Conservation (phyloP, 2,888 invertebrate species). For the Coleophora deauratella region DNA sequence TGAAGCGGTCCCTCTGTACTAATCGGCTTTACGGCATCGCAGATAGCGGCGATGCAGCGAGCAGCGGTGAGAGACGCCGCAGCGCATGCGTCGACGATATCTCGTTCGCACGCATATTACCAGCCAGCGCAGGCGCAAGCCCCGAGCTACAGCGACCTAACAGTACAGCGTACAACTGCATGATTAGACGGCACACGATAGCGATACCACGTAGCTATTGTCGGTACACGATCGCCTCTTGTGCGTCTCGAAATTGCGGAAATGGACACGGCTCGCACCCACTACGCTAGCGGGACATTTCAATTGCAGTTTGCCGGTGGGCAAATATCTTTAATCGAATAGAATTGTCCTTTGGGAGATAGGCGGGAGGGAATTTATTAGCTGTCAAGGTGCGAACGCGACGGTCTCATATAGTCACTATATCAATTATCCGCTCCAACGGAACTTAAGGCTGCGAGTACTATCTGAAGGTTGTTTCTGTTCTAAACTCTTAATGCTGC, state of each 20-base stretch:
- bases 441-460: neutral
- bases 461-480: too few relatives aligned
- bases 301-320: constrained; percentile 57
- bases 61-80: constrained; percentile 21
- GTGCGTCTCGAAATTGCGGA: constrained; percentile 70
- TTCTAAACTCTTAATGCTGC: neutral
- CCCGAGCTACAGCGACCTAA: constrained; percentile 57
- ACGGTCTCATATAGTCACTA: neutral
- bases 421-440: neutral
- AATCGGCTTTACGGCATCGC: too few relatives aligned
- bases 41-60: constrained; percentile 29
- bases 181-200: constrained; percentile 73
- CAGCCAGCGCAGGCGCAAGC: constrained; percentile 36
- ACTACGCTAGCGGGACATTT: constrained; percentile 66
- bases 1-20: too few relatives aligned
- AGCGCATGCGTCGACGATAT: constrained; percentile 51
- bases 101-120: constrained; percentile 72
- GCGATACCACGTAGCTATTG: constrained; percentile 44
- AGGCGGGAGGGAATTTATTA: constrained; percentile 21
- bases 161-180: constrained; percentile 48
- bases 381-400: constrained; percentile 7
- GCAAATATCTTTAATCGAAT: constrained; percentile 46
- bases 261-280: constrained; percentile 65
- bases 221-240: constrained; percentile 69
- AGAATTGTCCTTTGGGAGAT: constrained; percentile 29